Evolutionary conservation across 2,797 vertebrate genomes (phyloP).

Genomic region (Sylvilagus floridanus): DNA sequence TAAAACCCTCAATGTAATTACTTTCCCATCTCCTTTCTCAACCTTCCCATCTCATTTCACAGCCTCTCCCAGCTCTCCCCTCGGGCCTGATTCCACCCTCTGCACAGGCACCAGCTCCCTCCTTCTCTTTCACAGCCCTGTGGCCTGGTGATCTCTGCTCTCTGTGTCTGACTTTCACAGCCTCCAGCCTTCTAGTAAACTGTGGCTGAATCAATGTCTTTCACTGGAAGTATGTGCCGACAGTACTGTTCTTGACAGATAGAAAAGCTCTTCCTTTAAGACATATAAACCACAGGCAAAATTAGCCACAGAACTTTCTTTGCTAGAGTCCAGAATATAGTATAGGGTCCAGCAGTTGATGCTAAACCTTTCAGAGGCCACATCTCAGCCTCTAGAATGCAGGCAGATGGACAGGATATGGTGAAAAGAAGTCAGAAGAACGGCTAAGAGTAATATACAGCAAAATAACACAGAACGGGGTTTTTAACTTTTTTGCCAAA

Average conservation of each 20-base stretch:
- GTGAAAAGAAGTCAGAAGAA: not conserved
- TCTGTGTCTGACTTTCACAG: conserved; percentile 23
- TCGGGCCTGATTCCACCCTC: not conserved
- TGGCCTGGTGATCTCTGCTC: not conserved
- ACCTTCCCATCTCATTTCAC: not conserved
- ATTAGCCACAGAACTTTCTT: not conserved
- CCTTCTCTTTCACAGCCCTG: not conserved
- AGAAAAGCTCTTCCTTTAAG: not conserved
- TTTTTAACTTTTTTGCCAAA: not conserved
- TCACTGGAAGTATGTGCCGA: not conserved
- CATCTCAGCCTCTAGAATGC: not conserved
- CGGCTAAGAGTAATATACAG: not conserved
- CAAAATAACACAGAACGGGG: not conserved
- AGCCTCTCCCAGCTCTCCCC: not conserved
- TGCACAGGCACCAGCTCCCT: not conserved
- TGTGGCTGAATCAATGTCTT: conserved; percentile 25
- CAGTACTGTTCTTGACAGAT: not conserved
- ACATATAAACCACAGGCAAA: not conserved
- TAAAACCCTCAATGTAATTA: conserved; percentile 65
- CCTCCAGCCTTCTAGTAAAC: conserved; percentile 34
- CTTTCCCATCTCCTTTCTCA: conserved; percentile 28
- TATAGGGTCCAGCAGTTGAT: not conserved
- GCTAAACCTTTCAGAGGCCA: not conserved
- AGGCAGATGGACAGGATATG: not conserved
- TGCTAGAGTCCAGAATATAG: not conserved